Percentiles rank a stretch among this genome's conserved stretches.
These are phyloP conservation scores for Palythoa grandis DNA, from an alignment of 92 coral and sea anemone genomes.

Conservation along the genomic window DNA sequence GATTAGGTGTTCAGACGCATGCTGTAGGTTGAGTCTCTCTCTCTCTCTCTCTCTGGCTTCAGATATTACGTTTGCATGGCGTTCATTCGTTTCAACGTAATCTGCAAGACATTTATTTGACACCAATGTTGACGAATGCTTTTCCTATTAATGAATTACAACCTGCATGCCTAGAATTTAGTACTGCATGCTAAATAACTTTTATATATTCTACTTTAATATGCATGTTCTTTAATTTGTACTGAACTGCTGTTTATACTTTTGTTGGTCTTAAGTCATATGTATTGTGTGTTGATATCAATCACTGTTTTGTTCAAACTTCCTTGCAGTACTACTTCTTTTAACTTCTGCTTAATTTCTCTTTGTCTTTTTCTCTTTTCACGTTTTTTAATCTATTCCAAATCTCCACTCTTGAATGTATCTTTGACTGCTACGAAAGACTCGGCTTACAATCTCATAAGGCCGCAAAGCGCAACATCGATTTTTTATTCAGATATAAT, in stretches of 20 bases:
- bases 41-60: background rate
- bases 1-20: background rate
- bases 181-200: slow-evolving; percentile 5
- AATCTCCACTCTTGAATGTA: too few species aligned
- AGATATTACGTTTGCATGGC: background rate
- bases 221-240: background rate
- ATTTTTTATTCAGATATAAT: too few species aligned
- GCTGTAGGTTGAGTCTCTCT: background rate
- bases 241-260: background rate
- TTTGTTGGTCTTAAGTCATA: background rate
- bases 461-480: too few species aligned
- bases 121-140: background rate
- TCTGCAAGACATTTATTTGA: background rate
- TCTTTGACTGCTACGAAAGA: too few species aligned
- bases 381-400: too few species aligned
- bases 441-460: too few species aligned
- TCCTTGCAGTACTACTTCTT: background rate
- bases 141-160: background rate
- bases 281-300: too few species aligned
- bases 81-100: background rate
- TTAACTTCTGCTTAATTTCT: too few species aligned
- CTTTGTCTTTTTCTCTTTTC: too few species aligned
- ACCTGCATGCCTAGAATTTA: slow-evolving; percentile 16
- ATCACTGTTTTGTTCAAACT: background rate
- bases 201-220: background rate